Evolutionary conservation across 2,113 vertebrate genomes (phyloP), one percentile per base, ranked within the genome.

Genomic region (Platichthys flesus): DNA sequence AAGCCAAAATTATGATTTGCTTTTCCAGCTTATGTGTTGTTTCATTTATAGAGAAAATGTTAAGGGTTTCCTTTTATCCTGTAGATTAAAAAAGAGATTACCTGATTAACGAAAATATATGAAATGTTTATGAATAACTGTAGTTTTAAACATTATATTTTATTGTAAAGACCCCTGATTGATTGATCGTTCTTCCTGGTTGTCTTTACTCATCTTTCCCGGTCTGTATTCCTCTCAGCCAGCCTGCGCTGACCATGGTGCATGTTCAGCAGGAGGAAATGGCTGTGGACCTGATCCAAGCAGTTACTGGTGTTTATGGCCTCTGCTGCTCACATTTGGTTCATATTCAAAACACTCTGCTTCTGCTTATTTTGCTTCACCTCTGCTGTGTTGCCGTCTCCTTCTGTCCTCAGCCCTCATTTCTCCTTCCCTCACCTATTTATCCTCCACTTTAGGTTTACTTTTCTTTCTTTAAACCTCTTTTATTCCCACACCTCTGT

Each of bases 311-410:
- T 92, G 88, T 90, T 92, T 86, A 90, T 70, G 61, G 77, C 79
- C 82, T 90, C 75, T 90, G 71, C 49, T 78, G 74, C 72, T 89
- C 63, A 85, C 79, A 89, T 89, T 91, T 89, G 88, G 71, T 84
- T 86, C 68, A 72, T 85, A 76, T 87, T 90, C 60, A 62, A 83
- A 83, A 80, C 72, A 18, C 40, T 49, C 14, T 71, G 64, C 51
- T 23, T 79, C 67, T 63, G 71, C 67, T 65, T 52, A 26, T 45
- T 84, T 70, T 74, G 71, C 71, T 26, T 82, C 62, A 66, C 68
- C 66, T 76, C 78, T 54, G 70, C 68, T 63, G 54, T 24, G 47
- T 24, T 63, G 60, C 31, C 57, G 18, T 74, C 66, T 67, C 72
- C 63, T 37, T 37, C 31, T 31, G 31, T 40, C 35, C 37, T 24